These are phyloP conservation scores for Trinorchestia longiramus DNA, from an alignment of 1,140 invertebrate genomes.

Conservation along the genomic window DNA sequence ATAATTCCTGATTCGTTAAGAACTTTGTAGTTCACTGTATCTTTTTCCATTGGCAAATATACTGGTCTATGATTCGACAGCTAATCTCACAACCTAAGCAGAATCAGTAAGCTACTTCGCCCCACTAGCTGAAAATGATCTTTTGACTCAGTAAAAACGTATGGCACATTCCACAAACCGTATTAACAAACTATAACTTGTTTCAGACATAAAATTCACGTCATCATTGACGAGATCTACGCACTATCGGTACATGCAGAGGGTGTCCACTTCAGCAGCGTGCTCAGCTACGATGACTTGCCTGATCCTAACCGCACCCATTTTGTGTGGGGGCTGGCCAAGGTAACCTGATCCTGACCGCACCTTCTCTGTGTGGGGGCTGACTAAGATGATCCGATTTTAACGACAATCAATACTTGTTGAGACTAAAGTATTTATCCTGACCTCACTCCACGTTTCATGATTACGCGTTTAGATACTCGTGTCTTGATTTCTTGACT, in stretches of 20 bases:
- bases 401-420: not conserved
- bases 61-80: not conserved
- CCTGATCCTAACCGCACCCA: slow-evolving; percentile 67
- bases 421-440: not conserved
- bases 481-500: not conserved
- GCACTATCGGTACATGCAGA: slow-evolving; percentile 67
- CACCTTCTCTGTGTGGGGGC: slow-evolving; percentile 50
- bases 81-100: not conserved
- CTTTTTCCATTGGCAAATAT: not conserved
- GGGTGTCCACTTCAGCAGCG: slow-evolving; percentile 65
- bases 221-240: slow-evolving; percentile 68
- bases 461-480: not conserved
- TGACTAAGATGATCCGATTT: slow-evolving; percentile 47
- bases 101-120: too few species aligned
- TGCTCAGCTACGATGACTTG: slow-evolving; percentile 64
- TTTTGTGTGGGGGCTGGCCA: slow-evolving; percentile 68
- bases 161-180: too few species aligned
- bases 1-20: not conserved
- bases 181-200: not conserved
- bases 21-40: not conserved
- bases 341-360: slow-evolving; percentile 69
- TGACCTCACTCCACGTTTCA: not conserved
- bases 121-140: not conserved
- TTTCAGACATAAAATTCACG: slow-evolving; percentile 67
- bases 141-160: not conserved